A percentile compares a stretch with the other conserved stretches of the same genome.
phyloP scores from a whole-genome alignment of 2,113 vertebrate species.

The Trogon surrucura region DNA sequence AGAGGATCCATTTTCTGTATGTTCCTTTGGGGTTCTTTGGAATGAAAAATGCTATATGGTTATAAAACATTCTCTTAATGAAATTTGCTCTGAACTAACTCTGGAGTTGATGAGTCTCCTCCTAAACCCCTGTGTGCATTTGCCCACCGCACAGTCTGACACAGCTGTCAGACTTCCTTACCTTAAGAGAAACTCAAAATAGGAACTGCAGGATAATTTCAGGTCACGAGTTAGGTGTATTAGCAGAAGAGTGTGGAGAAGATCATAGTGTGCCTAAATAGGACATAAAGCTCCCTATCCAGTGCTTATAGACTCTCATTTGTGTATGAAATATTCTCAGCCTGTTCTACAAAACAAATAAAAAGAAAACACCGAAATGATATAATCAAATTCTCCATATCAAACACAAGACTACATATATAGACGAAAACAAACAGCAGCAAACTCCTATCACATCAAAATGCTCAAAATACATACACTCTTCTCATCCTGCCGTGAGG shows the following conservation, averaged over 20 bases:
- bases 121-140: not conserved
- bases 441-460: not conserved
- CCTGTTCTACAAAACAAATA: not conserved
- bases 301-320: not conserved
- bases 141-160: not conserved
- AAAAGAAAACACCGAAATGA: not conserved
- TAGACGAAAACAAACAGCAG: not conserved
- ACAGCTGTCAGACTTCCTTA: not conserved
- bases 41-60: not conserved
- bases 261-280: not conserved
- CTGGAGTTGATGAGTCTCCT: not conserved
- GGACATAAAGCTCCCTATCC: not conserved
- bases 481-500: not conserved
- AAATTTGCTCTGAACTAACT: not conserved
- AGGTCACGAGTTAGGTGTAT: not conserved
- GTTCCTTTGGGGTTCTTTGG: constrained; percentile 28
- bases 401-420: not conserved
- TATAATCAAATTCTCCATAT: not conserved
- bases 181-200: not conserved
- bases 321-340: not conserved
- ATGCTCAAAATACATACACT: not conserved
- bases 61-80: constrained; percentile 37
- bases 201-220: not conserved
- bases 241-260: not conserved
- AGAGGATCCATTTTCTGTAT: constrained; percentile 3